These are phyloP conservation scores for Lepidurus arcticus DNA, from an alignment of 1,140 invertebrate genomes.

Conservation along the genomic window DNA sequence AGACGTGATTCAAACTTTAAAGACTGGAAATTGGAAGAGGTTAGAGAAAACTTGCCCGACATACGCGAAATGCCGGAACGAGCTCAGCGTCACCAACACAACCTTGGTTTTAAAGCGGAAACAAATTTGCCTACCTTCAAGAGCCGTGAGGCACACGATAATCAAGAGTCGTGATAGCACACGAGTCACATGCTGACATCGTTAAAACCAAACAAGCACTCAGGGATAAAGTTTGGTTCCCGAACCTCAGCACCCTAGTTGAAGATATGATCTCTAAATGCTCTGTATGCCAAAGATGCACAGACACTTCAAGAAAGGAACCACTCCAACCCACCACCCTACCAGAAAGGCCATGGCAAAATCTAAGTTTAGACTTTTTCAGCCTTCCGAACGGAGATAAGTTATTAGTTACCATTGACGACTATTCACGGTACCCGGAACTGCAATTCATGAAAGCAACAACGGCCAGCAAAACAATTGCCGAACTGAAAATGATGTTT, in stretches of 20 bases:
- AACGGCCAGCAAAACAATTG: slow-evolving; percentile 26
- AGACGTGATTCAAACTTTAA: not conserved
- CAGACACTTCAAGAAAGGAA: not conserved
- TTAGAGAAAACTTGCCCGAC: not conserved
- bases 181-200: slow-evolving; percentile 34
- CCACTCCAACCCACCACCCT: slow-evolving; percentile 19
- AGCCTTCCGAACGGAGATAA: slow-evolving; percentile 25
- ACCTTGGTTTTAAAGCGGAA: slow-evolving; percentile 36
- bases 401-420: slow-evolving; percentile 28
- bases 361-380: slow-evolving; percentile 29
- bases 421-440: slow-evolving; percentile 32
- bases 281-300: slow-evolving; percentile 37
- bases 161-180: too few species aligned
- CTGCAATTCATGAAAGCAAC: slow-evolving; percentile 25
- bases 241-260: slow-evolving; percentile 39
- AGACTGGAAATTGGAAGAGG: not conserved
- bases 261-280: slow-evolving; percentile 38
- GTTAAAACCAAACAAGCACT: slow-evolving; percentile 40
- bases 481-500: slow-evolving; percentile 34
- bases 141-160: slow-evolving; percentile 35
- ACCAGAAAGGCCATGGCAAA: slow-evolving; percentile 30
- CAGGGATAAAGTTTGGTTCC: slow-evolving; percentile 41
- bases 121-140: slow-evolving; percentile 37
- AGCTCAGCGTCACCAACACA: not conserved
- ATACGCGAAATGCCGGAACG: not conserved